Evolutionary conservation across 2,113 vertebrate species (phyloP).

Genomic region (Varanus salvator): DNA sequence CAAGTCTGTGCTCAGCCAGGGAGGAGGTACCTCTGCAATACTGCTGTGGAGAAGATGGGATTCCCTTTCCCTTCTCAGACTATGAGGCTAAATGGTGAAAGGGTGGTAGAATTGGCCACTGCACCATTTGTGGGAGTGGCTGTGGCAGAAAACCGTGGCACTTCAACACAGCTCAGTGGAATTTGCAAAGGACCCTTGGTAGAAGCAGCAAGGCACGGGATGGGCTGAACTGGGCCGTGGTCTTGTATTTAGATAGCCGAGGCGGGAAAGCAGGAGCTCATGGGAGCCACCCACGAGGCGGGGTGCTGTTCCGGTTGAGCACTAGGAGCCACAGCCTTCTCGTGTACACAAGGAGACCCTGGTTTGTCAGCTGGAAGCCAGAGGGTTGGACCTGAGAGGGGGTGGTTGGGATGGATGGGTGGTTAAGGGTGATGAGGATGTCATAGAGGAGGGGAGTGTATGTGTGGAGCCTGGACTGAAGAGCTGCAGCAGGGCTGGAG

Average conservation of each 20-base stretch:
- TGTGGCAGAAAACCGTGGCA: not conserved
- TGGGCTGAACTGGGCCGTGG: too few species aligned
- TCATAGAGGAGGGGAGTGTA: too few species aligned
- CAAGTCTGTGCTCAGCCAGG: not conserved
- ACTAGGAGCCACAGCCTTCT: not conserved
- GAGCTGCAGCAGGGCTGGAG: not conserved
- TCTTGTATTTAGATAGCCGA: not conserved
- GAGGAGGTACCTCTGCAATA: not conserved
- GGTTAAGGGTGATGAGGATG: not conserved
- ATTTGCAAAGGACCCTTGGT: not conserved
- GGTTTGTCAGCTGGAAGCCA: not conserved
- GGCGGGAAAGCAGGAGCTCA: not conserved
- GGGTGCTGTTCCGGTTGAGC: not conserved
- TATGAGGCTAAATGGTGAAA: not conserved
- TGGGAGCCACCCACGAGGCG: not conserved
- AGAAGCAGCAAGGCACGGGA: not conserved
- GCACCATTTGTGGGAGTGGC: not conserved
- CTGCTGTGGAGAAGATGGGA: not conserved
- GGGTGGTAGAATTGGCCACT: not conserved
- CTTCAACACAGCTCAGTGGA: not conserved
- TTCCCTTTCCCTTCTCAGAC: not conserved
- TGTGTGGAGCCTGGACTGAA: not conserved
- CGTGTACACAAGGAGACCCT: not conserved
- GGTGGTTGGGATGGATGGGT: not conserved
- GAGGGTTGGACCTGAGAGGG: not conserved